Evolutionary conservation across 1,140 invertebrate genomes (phyloP), one percentile per base, ranked within the genome.

Genomic region (Aphidius gifuensis): DNA sequence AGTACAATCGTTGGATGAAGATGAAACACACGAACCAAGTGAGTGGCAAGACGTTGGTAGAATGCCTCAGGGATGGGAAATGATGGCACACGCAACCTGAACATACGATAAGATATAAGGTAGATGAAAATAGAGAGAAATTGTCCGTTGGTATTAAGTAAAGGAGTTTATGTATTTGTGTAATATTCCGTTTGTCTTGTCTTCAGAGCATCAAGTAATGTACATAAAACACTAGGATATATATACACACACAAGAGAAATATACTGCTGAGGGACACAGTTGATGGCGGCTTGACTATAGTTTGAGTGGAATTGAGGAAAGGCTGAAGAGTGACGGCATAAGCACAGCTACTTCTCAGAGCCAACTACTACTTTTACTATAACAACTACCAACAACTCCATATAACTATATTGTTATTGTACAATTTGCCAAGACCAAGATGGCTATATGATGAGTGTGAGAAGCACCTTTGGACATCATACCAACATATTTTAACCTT

Each of bases 111-210:
- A 55, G 53, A 40, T 40, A 55, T 55, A 40, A 44, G 39, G 53
- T n/a, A 51, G 21, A 48, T 38, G 7, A 60, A 51, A 50, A 39
- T 51, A 39, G 38, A 48, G 43, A 38, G 48, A 11, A 53, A 23
- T 43, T 43, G 55, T 23, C 44, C 44, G 55, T 48, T 8, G 39
- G 21, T n/a, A 38, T 16, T 45, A 32, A 60, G 58, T 16, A 40
- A 40, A 39, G 53, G 53, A 58, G 55, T 63, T 55, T 53, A 71
- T 70, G 73, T 80, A 80, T 81, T 81, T 80, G 78, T 79, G 77
- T 80, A 81, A 81, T 81, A 81, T 81, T 81, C 77, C 80, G 80
- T 79, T 81, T 81, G 80, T 81, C 80, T 81, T 80, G 77, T 73
- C 76, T 79, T 76, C 72, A 74, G 75, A 79, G 75, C 73, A 76